Conservation (phyloP, 2,888 invertebrate species). For the Hoplodrina ambigua region DNA sequence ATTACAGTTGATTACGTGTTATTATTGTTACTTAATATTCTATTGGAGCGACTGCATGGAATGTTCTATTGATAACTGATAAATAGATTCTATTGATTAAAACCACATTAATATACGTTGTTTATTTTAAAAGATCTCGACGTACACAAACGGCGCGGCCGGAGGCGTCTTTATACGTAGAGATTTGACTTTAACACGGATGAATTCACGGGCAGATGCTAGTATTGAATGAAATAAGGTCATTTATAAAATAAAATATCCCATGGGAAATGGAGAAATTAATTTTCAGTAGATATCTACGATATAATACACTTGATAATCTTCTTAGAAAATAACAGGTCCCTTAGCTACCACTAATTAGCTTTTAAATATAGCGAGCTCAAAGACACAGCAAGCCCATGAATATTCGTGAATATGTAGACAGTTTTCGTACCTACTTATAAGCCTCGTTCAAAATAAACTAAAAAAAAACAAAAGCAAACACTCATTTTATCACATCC, state of each 20-base stretch:
- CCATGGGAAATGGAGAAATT: neutral
- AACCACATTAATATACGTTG: too few species aligned
- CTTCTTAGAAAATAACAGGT: neutral
- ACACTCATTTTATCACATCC: neutral
- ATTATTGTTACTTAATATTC: too few species aligned
- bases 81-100: too few species aligned
- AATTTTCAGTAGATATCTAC: neutral
- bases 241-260: neutral
- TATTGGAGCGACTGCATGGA: too few species aligned
- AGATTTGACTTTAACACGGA: too few species aligned
- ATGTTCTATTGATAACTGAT: too few species aligned
- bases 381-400: slow-evolving; percentile 14
- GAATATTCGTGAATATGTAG: slow-evolving; percentile 40
- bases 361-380: slow-evolving; percentile 7
- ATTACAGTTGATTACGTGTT: too few species aligned
- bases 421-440: slow-evolving; percentile 13
- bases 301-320: slow-evolving; percentile 5
- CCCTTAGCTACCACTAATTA: neutral
- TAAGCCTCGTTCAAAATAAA: neutral
- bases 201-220: too few species aligned
- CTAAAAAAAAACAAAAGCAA: neutral
- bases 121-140: too few species aligned
- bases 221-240: too few species aligned
- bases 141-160: too few species aligned
- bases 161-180: too few species aligned